These are phyloP conservation scores for Enteromius anoplus DNA, from an alignment of 2,797 vertebrate genomes.

Conservation along the genomic window DNA sequence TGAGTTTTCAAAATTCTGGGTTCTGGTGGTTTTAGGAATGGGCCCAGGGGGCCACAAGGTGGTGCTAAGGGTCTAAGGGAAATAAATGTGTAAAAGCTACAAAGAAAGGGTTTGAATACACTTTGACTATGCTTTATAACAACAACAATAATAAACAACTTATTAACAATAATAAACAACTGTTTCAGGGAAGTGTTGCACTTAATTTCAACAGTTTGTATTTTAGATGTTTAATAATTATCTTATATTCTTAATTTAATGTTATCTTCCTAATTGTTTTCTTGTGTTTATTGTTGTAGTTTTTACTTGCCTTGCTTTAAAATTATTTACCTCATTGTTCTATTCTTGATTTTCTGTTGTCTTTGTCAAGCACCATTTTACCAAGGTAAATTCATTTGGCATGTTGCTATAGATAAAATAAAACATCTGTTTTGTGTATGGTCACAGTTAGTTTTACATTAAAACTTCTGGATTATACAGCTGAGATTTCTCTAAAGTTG, in stretches of 20 bases:
- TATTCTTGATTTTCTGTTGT: background rate
- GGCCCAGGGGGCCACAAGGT: background rate
- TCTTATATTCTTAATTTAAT: too few species aligned
- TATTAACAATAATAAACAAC: background rate
- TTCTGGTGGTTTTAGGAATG: background rate
- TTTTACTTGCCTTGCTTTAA: background rate
- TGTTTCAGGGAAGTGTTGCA: background rate
- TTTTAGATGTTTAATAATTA: background rate
- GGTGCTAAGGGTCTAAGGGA: slow-evolving; percentile 7
- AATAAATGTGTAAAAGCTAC: background rate
- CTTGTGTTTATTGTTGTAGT: too few species aligned
- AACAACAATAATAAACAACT: background rate
- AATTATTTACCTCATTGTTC: background rate
- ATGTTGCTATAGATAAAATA: background rate
- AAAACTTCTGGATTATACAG: background rate
- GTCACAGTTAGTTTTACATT: background rate
- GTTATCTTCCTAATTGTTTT: too few species aligned
- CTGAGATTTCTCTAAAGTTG: background rate
- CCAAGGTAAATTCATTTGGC: background rate
- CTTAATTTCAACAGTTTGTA: background rate
- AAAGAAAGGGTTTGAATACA: background rate
- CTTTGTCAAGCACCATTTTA: background rate
- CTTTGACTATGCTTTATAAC: background rate
- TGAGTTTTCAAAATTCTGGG: background rate
- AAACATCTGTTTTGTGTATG: background rate